A percentile compares a stretch with the other conserved stretches of the same genome.
Evolutionary conservation across 2,113 vertebrate species (phyloP).

Genomic region (Cheirogaleus medius): DNA sequence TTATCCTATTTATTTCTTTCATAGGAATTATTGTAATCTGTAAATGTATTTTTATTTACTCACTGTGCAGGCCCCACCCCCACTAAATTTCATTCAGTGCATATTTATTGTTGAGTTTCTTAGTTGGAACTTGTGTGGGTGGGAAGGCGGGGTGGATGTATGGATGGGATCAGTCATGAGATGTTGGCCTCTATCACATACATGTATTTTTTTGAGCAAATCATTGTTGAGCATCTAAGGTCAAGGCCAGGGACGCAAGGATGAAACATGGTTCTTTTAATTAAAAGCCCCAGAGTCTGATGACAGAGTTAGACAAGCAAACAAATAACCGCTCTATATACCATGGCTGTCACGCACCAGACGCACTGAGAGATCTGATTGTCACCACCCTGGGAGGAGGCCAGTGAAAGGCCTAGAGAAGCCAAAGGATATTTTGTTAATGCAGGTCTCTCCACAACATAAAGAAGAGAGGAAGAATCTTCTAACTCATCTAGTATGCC

Average conservation of each 20-base stretch:
- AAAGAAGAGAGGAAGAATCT: background rate
- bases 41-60: background rate
- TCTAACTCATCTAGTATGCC: fast-evolving
- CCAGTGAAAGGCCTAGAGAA: background rate
- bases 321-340: fast-evolving
- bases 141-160: background rate
- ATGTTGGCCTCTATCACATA: background rate
- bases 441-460: fast-evolving
- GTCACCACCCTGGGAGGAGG: background rate
- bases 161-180: background rate
- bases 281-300: background rate
- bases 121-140: background rate
- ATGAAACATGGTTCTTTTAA: fast-evolving
- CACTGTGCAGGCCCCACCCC: too few relatives aligned
- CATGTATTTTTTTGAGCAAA: background rate
- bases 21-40: background rate
- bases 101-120: background rate
- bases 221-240: background rate
- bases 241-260: background rate
- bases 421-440: fast-evolving
- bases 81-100: background rate
- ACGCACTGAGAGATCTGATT: background rate
- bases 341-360: fast-evolving
- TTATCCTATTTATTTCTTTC: background rate
- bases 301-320: background rate